These are phyloP conservation scores for Cephus runcator DNA, from an alignment of 2,888 invertebrate genomes.

Conservation along the genomic window DNA sequence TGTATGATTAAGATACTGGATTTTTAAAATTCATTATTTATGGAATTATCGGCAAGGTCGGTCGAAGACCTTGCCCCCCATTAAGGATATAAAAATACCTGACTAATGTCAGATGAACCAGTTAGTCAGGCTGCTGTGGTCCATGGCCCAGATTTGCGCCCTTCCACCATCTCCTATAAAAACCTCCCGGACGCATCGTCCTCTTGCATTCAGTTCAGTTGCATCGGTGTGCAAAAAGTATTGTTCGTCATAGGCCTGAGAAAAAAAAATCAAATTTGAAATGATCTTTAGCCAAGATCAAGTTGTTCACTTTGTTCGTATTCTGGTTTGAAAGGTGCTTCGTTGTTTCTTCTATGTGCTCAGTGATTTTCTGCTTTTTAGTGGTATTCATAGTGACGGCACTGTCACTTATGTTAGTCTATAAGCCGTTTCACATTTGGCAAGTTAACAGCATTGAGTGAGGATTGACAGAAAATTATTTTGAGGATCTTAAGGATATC, in stretches of 20 bases:
- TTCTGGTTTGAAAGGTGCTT: not conserved
- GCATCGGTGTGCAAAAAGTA: conserved; percentile 17
- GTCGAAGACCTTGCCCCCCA: conserved; percentile 41
- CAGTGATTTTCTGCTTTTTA: conserved; percentile 40
- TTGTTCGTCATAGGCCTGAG: not conserved
- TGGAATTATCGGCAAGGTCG: conserved; percentile 23
- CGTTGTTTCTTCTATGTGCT: conserved; percentile 16
- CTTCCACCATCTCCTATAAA: conserved; percentile 58
- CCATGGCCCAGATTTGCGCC: conserved; percentile 63
- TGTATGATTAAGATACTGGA: not conserved
- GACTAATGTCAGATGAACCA: conserved; percentile 34
- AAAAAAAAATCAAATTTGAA: not conserved
- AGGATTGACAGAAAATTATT: not conserved
- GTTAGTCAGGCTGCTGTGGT: conserved; percentile 40
- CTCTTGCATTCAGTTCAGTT: conserved; percentile 41
- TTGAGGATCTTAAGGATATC: not conserved
- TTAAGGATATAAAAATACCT: conserved; percentile 34
- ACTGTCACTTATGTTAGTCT: conserved; percentile 40
- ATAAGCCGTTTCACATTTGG: conserved; percentile 51
- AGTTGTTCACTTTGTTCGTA: not conserved
- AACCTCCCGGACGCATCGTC: conserved; percentile 40
- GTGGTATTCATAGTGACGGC: conserved; percentile 40
- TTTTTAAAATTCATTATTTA: not conserved
- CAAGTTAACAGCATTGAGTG: conserved; percentile 27
- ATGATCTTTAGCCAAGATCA: not conserved